Base-by-base conservation (phyloP, 2,113 vertebrate species). In the Pterocles orientalis region DNA sequence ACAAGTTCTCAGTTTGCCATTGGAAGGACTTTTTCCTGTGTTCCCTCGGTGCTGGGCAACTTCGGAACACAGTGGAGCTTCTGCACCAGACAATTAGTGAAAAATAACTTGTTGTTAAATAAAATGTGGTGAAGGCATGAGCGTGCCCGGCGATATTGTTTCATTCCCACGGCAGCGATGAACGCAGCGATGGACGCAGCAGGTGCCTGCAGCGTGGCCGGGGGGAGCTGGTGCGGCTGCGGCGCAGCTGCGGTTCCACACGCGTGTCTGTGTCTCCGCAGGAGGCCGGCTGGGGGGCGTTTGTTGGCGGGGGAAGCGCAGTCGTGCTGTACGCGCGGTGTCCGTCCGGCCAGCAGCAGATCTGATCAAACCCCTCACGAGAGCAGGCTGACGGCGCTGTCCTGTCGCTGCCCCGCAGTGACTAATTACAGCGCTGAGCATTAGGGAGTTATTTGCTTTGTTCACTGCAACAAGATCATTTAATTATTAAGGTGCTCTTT, bases 11-110 rank as follows among this genome's bases (percentile, higher is more conserved):
- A 61, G 29, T 86, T 56, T 41, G 62, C 43, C 70, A 17, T 28
- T 17, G 4, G 78, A 86, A 86, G 31, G 25, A 53, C 53, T 17
- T 66, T 66, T 26, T n/a, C 41, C 48, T 13, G n/a, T 76, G 92
- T 91, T 85, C 85, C 79, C 34, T 85, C 61, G 78, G 75, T 70
- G 88, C 94, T 77, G 86, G 62, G 53, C 82, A 84, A 66, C 64
- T 85, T 21, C 41, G 90, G 84, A 83, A 79, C 87, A 87, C 24
- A 2, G 1, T 19, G 77, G 86, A 91, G 81, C 58, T 76, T 82
- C 77, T 86, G 34, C 70, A 50, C 24, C 66, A 61, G 50, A 70
- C 68, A 31, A 60, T 1, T 50, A 56, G 45, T 77, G 41, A 80
- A 53, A 77, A 45, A 39, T 19, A 34, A 53, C 14, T 7, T 5